Conservation (phyloP, 2,113 vertebrate species). For the Engystomops pustulosus region DNA sequence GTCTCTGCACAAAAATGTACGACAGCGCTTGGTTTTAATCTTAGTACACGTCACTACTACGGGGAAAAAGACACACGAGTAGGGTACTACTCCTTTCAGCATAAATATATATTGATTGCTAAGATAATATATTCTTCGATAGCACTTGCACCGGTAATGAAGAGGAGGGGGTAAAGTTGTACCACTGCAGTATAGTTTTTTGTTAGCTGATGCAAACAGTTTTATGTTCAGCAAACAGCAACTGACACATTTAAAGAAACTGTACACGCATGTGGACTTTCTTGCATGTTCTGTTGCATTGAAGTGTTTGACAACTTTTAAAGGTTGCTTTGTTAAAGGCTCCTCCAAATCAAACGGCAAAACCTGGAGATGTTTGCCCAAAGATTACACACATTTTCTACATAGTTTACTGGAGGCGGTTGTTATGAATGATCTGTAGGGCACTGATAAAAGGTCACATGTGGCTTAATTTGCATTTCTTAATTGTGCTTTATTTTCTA, state of each 20-base stretch:
- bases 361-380: background rate
- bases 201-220: background rate
- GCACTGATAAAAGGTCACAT: background rate
- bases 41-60: no score
- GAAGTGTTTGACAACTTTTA: background rate
- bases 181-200: background rate
- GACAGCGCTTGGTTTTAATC: no score
- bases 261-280: background rate
- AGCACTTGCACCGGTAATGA: no score
- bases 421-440: background rate
- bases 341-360: background rate
- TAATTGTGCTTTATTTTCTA: background rate
- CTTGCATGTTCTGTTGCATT: background rate
- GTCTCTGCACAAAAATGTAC: no score
- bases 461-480: background rate
- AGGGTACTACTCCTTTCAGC: no score
- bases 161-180: no score
- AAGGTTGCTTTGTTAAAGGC: background rate
- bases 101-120: no score
- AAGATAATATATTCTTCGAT: no score
- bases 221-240: background rate
- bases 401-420: background rate
- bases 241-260: background rate
- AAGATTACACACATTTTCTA: constrained; percentile 2
- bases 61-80: no score